phyloP scores from a whole-genome alignment of 2,888 invertebrate species.

The Mylabris sibirica region DNA sequence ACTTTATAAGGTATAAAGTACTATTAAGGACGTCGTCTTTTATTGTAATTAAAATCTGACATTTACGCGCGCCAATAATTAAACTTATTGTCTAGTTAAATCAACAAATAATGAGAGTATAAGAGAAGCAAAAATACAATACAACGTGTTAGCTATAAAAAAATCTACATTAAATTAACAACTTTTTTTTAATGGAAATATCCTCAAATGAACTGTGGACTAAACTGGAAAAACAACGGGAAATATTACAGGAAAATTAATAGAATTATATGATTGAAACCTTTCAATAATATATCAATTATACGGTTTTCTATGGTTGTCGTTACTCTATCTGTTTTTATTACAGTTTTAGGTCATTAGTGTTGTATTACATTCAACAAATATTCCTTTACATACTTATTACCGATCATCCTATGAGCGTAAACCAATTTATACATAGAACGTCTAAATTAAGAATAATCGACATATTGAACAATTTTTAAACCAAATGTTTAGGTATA shows the following conservation, averaged over 20 bases:
- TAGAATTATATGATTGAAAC: slow-evolving; percentile 6
- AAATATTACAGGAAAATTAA: background rate
- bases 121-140: background rate
- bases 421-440: background rate
- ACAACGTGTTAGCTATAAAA: background rate
- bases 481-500: too few species aligned
- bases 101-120: background rate
- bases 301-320: background rate
- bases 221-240: background rate
- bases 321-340: background rate
- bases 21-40: background rate
- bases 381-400: background rate
- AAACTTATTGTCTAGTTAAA: background rate
- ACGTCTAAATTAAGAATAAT: background rate
- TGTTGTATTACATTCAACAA: background rate
- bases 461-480: too few species aligned
- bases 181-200: too few species aligned
- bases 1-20: background rate
- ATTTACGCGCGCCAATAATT: background rate
- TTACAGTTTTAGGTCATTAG: slow-evolving; percentile 4
- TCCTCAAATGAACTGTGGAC: too few species aligned
- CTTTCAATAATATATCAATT: background rate
- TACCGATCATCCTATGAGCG: background rate
- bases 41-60: background rate
- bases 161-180: background rate